Percentiles rank a stretch among this genome's conserved stretches.
Conservation (phyloP, 2,888 invertebrate genomes). For the Napeogenes inachia region DNA sequence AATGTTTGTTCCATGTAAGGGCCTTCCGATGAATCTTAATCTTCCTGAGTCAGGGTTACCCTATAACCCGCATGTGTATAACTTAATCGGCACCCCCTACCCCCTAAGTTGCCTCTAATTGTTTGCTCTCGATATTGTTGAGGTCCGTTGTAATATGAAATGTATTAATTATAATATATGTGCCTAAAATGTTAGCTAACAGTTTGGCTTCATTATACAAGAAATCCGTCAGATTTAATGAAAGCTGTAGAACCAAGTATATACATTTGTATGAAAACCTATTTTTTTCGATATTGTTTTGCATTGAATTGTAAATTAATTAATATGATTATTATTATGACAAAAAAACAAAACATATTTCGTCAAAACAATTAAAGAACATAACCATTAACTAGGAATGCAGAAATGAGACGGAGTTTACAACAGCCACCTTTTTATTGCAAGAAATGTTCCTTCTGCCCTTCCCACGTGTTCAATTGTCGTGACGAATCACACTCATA, state of each 20-base stretch:
- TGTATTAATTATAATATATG: conserved; percentile 49
- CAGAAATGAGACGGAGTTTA: conserved; percentile 44
- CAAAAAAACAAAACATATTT: neutral
- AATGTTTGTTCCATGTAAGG: conserved; percentile 75
- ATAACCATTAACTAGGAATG: conserved; percentile 18
- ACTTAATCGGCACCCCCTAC: conserved; percentile 70
- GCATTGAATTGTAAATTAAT: too few species aligned
- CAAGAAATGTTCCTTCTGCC: conserved; percentile 48
- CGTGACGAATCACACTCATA: conserved; percentile 73
- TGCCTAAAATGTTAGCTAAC: conserved; percentile 15
- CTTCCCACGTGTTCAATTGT: conserved; percentile 65
- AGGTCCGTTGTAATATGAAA: conserved; percentile 52
- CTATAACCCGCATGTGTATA: conserved; percentile 74
- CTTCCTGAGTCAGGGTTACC: conserved; percentile 72
- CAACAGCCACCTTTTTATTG: conserved; percentile 45
- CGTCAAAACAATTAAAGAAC: neutral
- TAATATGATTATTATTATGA: neutral
- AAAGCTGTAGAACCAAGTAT: too few species aligned
- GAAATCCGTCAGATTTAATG: neutral
- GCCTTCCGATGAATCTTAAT: conserved; percentile 75
- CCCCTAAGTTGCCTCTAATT: conserved; percentile 72
- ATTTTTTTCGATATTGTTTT: too few species aligned
- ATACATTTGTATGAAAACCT: too few species aligned
- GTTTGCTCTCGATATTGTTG: conserved; percentile 76
- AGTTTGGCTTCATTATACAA: conserved; percentile 12